Evolutionary conservation across 2,888 invertebrate species (phyloP), one percentile per base, ranked within the genome.

Genomic region (Rhingia rostrata): DNA sequence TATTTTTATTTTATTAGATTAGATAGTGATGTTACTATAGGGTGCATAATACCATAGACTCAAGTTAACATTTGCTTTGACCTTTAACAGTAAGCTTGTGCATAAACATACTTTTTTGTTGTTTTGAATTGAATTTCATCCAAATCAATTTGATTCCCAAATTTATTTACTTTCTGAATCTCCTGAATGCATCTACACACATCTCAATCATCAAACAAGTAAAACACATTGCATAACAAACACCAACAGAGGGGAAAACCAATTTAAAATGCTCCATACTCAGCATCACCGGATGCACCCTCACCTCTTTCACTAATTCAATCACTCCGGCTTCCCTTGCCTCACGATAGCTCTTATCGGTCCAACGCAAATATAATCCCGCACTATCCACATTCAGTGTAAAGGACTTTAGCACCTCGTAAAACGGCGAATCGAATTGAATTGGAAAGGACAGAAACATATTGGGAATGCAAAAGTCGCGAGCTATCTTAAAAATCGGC

Each of bases 391-490:
- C 63, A 5, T 37, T 64, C 45, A 87, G 51, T 3, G 87, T 86
- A n/a, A 87, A 88, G 0, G 32, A 14, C 41, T 78, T 86, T 4
- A 88, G 54, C 0, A 81, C 80, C 43, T 86, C 60, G 45, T 86
- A 89, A 54, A 90, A 72, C 0, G 88, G 87, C 0, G 90, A 89
- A 69, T 90, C 89, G 61, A 87, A 87, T 66, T 89, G 89, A 70
- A 90, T 87, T 0, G 90, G 90, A 73, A 87, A 88, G 10, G 88
- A 87, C 54, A 90, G 56, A 33, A 87, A 87, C 30, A 87, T 63
- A 83, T 86, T 87, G 67, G 90, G 63, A 61, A 90, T 69, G 45
- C 87, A 87, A 2, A 87, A 64, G 2, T 86, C 14, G 1, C 66
- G 56, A 9, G 81, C 87, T n/a, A 87, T 81, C 56, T 74, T 86